Conservation (phyloP, 1,140 invertebrate species). For the Micrasema longulum region DNA sequence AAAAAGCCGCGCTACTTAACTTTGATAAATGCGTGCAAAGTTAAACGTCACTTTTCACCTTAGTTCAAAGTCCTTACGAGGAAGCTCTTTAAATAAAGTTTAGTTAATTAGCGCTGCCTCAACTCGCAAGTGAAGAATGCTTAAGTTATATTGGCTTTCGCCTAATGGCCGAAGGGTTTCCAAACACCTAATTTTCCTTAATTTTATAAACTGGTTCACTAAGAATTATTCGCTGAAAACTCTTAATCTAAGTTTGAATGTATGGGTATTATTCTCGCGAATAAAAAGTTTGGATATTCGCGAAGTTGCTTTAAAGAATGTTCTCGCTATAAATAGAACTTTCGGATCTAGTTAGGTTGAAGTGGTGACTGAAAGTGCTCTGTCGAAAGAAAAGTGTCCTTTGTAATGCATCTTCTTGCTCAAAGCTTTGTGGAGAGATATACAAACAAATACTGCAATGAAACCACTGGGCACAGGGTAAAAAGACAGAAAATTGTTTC, state of each 20-base stretch:
- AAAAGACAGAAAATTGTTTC: conserved; percentile 12
- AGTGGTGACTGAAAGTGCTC: conserved; percentile 11
- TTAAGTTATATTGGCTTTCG: conserved; percentile 15
- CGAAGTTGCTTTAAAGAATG: neutral
- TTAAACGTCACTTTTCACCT: conserved; percentile 18
- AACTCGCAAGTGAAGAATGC: conserved; percentile 11
- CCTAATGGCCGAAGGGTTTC: neutral
- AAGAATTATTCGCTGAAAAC: too few relatives aligned
- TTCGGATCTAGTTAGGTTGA: conserved; percentile 5
- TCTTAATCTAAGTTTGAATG: too few relatives aligned
- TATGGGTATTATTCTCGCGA: neutral
- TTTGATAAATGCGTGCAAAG: conserved; percentile 32
- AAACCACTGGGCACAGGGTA: neutral
- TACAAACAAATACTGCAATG: neutral
- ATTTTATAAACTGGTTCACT: too few relatives aligned
- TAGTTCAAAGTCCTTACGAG: conserved; percentile 8
- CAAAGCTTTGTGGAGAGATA: conserved; percentile 22
- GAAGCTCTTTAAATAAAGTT: conserved; percentile 26
- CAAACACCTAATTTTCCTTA: too few relatives aligned
- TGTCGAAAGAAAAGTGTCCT: conserved; percentile 25
- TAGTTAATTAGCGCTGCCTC: conserved; percentile 21
- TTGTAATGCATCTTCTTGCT: conserved; percentile 27
- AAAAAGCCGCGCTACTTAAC: conserved; percentile 11
- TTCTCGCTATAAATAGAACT: conserved; percentile 3
- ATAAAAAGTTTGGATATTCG: neutral